These are phyloP conservation scores for Sula dactylatra DNA, from an alignment of 2,113 vertebrate genomes.

Conservation along the genomic window DNA sequence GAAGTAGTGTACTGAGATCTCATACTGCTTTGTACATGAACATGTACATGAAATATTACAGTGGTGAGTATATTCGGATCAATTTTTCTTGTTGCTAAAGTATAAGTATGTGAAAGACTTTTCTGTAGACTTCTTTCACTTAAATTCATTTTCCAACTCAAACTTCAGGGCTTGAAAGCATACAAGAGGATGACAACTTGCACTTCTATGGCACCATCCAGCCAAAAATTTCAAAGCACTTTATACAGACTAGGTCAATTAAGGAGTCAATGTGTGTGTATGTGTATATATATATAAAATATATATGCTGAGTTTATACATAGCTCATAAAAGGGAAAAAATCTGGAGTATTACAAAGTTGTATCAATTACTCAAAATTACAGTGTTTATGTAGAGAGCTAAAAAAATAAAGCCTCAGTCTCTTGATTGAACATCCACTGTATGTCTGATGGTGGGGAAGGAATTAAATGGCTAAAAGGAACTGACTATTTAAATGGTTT, in stretches of 20 bases:
- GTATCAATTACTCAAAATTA: not conserved
- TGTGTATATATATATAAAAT: rapidly evolving
- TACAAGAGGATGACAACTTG: not conserved
- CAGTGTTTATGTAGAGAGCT: not conserved
- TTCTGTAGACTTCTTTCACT: not conserved
- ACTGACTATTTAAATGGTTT: not conserved
- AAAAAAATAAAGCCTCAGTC: not conserved
- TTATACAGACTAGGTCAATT: not conserved
- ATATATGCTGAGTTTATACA: not conserved
- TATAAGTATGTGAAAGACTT: not conserved
- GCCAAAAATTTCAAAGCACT: not conserved
- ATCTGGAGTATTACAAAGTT: not conserved
- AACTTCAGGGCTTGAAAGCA: not conserved
- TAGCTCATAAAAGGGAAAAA: not conserved
- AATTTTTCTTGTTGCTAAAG: not conserved
- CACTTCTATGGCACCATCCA: not conserved
- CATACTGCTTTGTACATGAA: not conserved
- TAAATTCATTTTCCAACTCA: not conserved
- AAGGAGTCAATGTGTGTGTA: not conserved
- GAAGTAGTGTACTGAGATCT: not conserved
- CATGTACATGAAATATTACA: not conserved
- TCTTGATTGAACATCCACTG: not conserved
- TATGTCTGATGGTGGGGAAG: not conserved
- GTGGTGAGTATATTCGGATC: not conserved
- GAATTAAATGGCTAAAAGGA: not conserved